These are phyloP conservation scores for Pagetopsis macropterus DNA, from an alignment of 2,797 vertebrate species.

Conservation along the genomic window DNA sequence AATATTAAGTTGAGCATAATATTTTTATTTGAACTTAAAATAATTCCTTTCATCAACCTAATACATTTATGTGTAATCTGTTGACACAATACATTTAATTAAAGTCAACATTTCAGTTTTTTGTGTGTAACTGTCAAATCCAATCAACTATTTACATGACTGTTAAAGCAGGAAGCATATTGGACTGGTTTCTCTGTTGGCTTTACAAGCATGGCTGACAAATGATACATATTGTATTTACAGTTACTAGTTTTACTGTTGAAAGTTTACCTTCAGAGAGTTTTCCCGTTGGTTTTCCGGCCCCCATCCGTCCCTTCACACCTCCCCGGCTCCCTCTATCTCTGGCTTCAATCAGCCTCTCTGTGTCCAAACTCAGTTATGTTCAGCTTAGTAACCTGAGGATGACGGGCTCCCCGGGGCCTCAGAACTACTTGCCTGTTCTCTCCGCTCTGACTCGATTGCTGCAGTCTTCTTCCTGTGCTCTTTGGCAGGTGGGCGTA, in stretches of 20 bases:
- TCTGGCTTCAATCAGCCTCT: constrained; percentile 66
- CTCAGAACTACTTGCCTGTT: constrained; percentile 55
- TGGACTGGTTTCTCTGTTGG: neutral
- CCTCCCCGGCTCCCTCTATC: constrained; percentile 37
- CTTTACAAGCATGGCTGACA: neutral
- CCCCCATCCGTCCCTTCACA: constrained; percentile 4
- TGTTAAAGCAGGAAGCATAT: neutral
- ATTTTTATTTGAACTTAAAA: too few species aligned
- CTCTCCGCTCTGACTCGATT: constrained; percentile 63
- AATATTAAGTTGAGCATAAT: too few species aligned
- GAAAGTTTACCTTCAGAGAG: constrained; percentile 2
- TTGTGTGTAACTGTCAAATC: neutral
- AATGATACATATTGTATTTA: neutral
- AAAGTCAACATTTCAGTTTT: too few species aligned
- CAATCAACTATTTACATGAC: neutral
- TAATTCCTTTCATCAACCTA: too few species aligned
- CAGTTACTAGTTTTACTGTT: neutral
- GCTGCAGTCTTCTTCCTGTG: constrained; percentile 61
- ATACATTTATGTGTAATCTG: too few species aligned
- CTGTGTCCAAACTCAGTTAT: constrained; percentile 57
- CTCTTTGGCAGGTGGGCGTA: constrained; percentile 62
- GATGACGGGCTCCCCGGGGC: constrained; percentile 63
- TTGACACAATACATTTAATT: too few species aligned
- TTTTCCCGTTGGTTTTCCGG: constrained; percentile 7
- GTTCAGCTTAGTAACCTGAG: constrained; percentile 69